Evolutionary conservation across 2,888 invertebrate genomes (phyloP).

Genomic region (Anagyrus pseudococci): DNA sequence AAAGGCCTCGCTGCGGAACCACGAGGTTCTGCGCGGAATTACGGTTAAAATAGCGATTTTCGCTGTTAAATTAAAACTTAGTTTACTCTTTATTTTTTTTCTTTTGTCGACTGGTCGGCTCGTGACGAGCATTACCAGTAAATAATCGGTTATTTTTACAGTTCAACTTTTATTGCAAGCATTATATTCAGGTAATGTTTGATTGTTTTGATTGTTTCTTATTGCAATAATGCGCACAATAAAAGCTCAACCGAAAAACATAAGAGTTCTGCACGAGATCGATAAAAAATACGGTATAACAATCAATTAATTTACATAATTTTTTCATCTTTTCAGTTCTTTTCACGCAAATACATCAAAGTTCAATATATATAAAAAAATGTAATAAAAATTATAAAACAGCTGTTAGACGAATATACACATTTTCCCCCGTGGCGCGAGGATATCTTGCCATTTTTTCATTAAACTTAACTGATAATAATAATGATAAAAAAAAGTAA

Average conservation of each 20-base stretch:
- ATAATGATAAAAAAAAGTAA: conserved; percentile 37
- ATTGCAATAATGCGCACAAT: conserved; percentile 11
- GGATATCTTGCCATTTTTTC: conserved; percentile 36
- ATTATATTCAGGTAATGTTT: too few relatives aligned
- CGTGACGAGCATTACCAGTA: conserved; percentile 3
- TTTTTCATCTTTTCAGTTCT: conserved; percentile 9
- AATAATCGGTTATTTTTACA: background rate
- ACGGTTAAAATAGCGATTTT: conserved; percentile 8
- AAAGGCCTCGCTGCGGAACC: conserved; percentile 37
- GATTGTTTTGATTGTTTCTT: too few relatives aligned
- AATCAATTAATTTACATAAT: conserved; percentile 32
- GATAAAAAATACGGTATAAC: conserved; percentile 29
- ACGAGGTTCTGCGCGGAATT: conserved; percentile 18
- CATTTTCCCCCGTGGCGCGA: conserved; percentile 21
- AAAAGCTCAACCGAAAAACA: conserved; percentile 22
- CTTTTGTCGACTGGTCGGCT: conserved; percentile 13
- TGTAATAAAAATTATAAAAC: conserved; percentile 5
- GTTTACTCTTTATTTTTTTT: conserved; percentile 9
- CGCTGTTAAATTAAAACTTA: conserved; percentile 6
- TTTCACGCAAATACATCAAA: conserved; percentile 12
- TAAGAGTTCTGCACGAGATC: conserved; percentile 30
- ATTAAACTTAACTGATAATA: conserved; percentile 42
- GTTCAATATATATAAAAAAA: conserved; percentile 2
- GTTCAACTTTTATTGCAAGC: conserved; percentile 9
- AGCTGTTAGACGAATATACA: conserved; percentile 1